phyloP scores from a whole-genome alignment of 2,113 vertebrate genomes.

The Actenoides lindsayi region DNA sequence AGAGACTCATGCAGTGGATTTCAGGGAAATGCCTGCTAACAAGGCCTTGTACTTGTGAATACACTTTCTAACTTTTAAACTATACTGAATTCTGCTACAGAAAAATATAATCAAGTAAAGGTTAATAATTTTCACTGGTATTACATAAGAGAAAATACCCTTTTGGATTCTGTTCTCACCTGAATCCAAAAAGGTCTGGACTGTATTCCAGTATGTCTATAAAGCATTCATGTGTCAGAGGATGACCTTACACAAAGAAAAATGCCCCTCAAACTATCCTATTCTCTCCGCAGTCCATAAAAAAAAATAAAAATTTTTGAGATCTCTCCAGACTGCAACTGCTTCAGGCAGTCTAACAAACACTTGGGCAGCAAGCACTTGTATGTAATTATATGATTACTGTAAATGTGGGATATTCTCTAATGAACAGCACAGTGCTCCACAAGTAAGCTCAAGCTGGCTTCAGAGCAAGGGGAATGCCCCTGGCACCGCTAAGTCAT shows the following conservation, averaged over 20 bases:
- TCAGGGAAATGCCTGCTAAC: neutral
- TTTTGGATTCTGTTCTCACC: neutral
- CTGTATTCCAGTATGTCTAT: neutral
- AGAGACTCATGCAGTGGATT: neutral
- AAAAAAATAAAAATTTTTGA: neutral
- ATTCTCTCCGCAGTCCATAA: neutral
- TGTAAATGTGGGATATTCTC: neutral
- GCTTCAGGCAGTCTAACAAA: neutral
- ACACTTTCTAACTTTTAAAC: neutral
- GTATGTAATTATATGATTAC: neutral
- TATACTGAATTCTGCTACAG: neutral
- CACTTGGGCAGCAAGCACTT: neutral
- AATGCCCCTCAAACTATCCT: neutral
- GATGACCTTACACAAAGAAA: neutral
- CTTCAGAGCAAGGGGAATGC: neutral
- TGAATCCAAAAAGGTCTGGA: neutral
- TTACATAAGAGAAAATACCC: neutral
- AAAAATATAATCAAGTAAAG: neutral
- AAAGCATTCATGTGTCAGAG: neutral
- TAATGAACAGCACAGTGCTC: neutral
- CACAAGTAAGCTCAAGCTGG: neutral
- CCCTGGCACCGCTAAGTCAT: neutral
- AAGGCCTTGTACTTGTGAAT: neutral
- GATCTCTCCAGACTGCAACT: neutral
- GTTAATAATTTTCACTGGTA: neutral